phyloP scores from a whole-genome alignment of 1,140 invertebrate genomes.

The Drosophila quadrilineata region DNA sequence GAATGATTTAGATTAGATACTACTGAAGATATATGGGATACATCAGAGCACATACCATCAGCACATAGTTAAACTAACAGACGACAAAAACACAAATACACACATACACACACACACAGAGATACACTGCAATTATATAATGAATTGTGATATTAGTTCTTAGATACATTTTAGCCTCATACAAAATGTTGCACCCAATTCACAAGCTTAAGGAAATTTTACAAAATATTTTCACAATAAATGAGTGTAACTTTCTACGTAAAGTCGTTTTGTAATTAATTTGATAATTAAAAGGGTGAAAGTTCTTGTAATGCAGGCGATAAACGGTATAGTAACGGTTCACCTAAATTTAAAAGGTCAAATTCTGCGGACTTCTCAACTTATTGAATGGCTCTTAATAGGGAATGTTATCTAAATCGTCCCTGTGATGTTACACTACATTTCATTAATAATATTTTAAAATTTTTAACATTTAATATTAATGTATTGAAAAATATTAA shows the following conservation, averaged over 20 bases:
- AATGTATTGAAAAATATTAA: too few relatives aligned
- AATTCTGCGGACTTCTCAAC: too few relatives aligned
- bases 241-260: slow-evolving; percentile 40
- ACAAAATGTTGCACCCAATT: slow-evolving; percentile 43
- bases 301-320: too few relatives aligned
- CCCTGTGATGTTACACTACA: too few relatives aligned
- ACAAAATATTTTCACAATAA: slow-evolving; percentile 60
- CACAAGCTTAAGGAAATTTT: slow-evolving; percentile 43
- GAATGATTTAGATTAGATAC: slow-evolving; percentile 31
- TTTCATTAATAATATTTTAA: too few relatives aligned
- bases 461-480: too few relatives aligned
- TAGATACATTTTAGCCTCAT: slow-evolving; percentile 75
- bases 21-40: background rate
- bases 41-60: background rate
- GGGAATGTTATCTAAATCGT: too few relatives aligned
- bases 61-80: background rate
- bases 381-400: too few relatives aligned
- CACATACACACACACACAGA: slow-evolving; percentile 12
- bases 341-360: too few relatives aligned
- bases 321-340: too few relatives aligned
- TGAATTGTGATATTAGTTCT: slow-evolving; percentile 81
- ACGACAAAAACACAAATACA: slow-evolving; percentile 2
- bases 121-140: slow-evolving; percentile 67
- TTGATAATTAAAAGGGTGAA: too few relatives aligned
- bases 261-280: background rate